Conservation (phyloP, 2,797 vertebrate genomes). For the Scomberomorus guttatus region DNA sequence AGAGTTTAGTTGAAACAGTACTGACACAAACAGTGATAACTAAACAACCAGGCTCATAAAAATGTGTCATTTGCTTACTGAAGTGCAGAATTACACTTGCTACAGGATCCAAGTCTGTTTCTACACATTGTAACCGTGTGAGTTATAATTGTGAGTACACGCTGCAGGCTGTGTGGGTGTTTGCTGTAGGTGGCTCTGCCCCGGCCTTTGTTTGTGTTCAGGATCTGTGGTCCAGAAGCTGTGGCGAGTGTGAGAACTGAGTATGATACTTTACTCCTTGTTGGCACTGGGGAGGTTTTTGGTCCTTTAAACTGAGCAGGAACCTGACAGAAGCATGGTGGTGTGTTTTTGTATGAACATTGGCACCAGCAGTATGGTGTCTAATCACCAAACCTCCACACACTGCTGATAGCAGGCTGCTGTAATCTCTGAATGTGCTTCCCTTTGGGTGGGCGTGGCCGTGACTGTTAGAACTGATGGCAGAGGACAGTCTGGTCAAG, state of each 20-base stretch:
- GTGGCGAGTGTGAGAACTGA: constrained; percentile 43
- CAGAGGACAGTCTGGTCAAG: constrained; percentile 46
- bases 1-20: constrained; percentile 11
- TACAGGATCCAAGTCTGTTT: not conserved
- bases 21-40: constrained; percentile 7
- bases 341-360: constrained; percentile 69
- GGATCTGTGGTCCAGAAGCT: constrained; percentile 31
- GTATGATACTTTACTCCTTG: constrained; percentile 3
- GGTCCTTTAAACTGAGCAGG: not conserved
- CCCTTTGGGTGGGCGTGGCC: constrained; percentile 57
- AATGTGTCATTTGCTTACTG: not conserved
- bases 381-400: constrained; percentile 46
- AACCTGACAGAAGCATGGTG: constrained; percentile 18
- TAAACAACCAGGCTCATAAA: constrained; percentile 28
- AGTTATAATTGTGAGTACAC: constrained; percentile 19
- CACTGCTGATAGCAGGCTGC: constrained; percentile 64
- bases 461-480: constrained; percentile 29
- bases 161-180: constrained; percentile 60
- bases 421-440: constrained; percentile 55
- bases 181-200: constrained; percentile 65
- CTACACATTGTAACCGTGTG: constrained; percentile 12
- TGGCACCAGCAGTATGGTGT: constrained; percentile 54
- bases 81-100: constrained; percentile 10
- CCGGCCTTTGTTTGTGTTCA: constrained; percentile 67
- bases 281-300: constrained; percentile 21